A percentile compares a stretch with the other conserved stretches of the same genome.
Evolutionary conservation across 2,797 vertebrate genomes (phyloP).

Genomic region (Melopsittacus undulatus): DNA sequence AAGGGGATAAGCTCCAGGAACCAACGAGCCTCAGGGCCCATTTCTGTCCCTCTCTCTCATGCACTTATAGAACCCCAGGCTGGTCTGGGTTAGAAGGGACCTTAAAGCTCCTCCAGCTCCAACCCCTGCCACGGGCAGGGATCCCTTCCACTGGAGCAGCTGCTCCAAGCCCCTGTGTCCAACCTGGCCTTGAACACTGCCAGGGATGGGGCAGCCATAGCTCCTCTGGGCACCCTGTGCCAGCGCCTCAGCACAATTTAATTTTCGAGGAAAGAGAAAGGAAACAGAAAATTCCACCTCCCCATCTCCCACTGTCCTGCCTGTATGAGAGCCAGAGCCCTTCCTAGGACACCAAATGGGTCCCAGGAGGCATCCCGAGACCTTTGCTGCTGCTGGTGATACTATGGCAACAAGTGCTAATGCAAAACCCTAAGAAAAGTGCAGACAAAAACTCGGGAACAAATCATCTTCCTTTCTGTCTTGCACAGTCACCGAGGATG

Average conservation of each 20-base stretch:
- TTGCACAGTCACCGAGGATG: background rate
- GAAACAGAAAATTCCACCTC: background rate
- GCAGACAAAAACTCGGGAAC: background rate
- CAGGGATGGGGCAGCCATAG: background rate
- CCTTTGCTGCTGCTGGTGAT: background rate
- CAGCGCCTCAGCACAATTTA: background rate
- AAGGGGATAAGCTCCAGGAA: background rate
- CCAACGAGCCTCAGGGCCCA: fast-evolving
- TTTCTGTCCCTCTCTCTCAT: background rate
- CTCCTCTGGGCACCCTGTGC: background rate
- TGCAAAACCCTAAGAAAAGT: background rate
- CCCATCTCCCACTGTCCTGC: background rate
- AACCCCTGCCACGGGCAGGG: background rate
- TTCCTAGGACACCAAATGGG: background rate
- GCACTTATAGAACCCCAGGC: fast-evolving
- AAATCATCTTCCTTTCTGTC: background rate
- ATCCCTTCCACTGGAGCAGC: background rate
- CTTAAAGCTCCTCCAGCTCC: background rate
- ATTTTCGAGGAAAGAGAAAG: background rate
- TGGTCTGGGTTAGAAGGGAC: background rate
- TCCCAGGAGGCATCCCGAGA: background rate
- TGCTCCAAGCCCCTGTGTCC: background rate
- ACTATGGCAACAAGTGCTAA: slow-evolving; percentile 43
- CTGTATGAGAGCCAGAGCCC: background rate
- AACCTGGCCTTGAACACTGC: background rate